Evolutionary conservation across 1,140 invertebrate genomes (phyloP), one percentile per base, ranked within the genome.

Genomic region (Ctenoplectra terminalis): DNA sequence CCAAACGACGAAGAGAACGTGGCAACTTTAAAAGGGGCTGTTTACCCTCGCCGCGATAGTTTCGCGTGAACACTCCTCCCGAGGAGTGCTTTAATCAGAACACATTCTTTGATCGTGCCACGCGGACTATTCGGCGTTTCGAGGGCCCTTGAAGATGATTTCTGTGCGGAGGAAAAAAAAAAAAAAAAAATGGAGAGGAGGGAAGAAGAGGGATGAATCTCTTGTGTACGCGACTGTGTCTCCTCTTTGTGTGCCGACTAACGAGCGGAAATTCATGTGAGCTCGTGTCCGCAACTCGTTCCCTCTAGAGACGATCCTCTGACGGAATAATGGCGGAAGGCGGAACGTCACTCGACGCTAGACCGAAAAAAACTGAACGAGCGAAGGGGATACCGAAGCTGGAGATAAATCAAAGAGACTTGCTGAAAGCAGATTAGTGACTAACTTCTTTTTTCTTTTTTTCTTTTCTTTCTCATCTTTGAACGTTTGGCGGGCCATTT

Each of bases 181-280:
- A 31, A 2, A 66, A 8, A 7, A 4, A 17, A 1, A 26, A 0
- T 9, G 11, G 17, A 20, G 4, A 46, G 48, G n/a, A n/a, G n/a
- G n/a, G n/a, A n/a, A n/a, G n/a, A n/a, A n/a, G n/a, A n/a, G 6
- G 13, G 23, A 1, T 26, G 20, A 54, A n/a, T 52, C 67, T 40
- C 17, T 8, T 4, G 34, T 40, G 54, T 48, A 40, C 58, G 71
- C 48, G 54, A 61, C 37, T 70, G 72, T 46, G 83, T 81, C 79
- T 67, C 20, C 67, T 29, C 77, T 86, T 86, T 85, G 83, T 86
- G 46, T n/a, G 17, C 56, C 34, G 48, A 50, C 72, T 86, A 86
- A 86, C 83, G 84, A 86, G 84, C 67, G 83, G 72, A 85, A 79
- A 77, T n/a, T n/a, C n/a, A n/a, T n/a, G n/a, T n/a, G n/a, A n/a